Percentiles rank a stretch among this genome's conserved stretches.
Conservation (phyloP, 53 echinoderm and acorn worm species). For the Zoroaster sp. region DNA sequence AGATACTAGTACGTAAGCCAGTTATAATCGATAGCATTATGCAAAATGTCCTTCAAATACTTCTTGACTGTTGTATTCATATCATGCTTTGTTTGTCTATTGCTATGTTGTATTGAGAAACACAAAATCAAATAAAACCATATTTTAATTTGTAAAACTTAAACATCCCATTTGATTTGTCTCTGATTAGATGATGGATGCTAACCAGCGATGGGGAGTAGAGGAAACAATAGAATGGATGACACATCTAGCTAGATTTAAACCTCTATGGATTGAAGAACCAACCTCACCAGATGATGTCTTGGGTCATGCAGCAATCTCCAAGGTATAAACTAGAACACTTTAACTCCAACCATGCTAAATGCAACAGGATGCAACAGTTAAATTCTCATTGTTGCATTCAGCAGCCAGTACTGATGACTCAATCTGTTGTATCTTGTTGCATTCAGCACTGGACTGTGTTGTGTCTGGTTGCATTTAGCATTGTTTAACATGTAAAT, state of each 20-base stretch:
- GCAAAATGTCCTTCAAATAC: too few species aligned
- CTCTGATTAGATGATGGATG: constrained; percentile 82
- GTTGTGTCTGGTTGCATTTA: too few species aligned
- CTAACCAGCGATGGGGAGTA: constrained; percentile 93
- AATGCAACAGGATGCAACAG: too few species aligned
- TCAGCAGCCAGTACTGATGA: too few species aligned
- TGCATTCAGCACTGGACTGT: too few species aligned
- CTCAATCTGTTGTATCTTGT: too few species aligned
- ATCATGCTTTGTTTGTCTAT: background rate
- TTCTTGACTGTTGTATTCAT: too few species aligned
- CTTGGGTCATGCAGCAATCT: constrained; percentile 86
- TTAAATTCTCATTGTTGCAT: too few species aligned
- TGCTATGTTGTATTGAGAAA: background rate
- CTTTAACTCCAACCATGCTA: too few species aligned
- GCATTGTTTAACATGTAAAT: too few species aligned
- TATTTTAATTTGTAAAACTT: background rate
- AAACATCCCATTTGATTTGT: background rate
- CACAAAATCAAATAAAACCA: background rate
- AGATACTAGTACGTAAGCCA: constrained; percentile 61
- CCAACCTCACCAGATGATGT: constrained; percentile 96
- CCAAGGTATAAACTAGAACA: too few species aligned
- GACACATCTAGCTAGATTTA: constrained; percentile 85
- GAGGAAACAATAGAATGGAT: constrained; percentile 90
- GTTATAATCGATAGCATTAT: too few species aligned
- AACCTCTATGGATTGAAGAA: constrained; percentile 97